These are phyloP conservation scores for Plecotus auritus DNA, from an alignment of 2,113 vertebrate species.

Conservation along the genomic window DNA sequence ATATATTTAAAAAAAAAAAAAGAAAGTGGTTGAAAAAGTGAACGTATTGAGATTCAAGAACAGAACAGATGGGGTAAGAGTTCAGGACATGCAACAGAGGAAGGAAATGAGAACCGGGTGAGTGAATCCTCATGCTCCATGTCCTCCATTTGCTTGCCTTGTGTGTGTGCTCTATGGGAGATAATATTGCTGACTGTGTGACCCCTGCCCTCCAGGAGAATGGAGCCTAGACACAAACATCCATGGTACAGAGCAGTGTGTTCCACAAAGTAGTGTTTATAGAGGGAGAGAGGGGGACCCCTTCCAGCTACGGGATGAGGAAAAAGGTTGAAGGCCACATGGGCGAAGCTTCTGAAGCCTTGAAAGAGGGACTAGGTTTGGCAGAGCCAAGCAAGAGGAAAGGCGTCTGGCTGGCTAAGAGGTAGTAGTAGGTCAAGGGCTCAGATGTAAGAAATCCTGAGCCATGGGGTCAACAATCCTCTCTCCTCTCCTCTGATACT, in stretches of 20 bases:
- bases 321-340: background rate
- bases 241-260: background rate
- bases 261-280: background rate
- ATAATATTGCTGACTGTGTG: background rate
- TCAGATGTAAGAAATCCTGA: background rate
- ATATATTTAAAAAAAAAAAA: too few relatives aligned
- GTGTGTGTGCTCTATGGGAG: rapidly evolving
- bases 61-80: background rate
- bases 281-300: background rate
- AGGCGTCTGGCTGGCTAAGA: background rate
- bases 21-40: background rate
- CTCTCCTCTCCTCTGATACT: background rate
- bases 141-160: background rate
- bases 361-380: background rate
- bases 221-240: background rate
- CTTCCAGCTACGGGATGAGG: background rate
- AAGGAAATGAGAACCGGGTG: background rate
- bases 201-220: background rate
- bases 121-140: background rate
- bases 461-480: background rate
- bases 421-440: background rate
- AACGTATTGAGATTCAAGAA: background rate
- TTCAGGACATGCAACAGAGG: background rate
- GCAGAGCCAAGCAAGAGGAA: background rate
- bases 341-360: background rate